These are phyloP conservation scores for Ferrisia virgata DNA, from an alignment of 2,888 invertebrate genomes.

Conservation along the genomic window DNA sequence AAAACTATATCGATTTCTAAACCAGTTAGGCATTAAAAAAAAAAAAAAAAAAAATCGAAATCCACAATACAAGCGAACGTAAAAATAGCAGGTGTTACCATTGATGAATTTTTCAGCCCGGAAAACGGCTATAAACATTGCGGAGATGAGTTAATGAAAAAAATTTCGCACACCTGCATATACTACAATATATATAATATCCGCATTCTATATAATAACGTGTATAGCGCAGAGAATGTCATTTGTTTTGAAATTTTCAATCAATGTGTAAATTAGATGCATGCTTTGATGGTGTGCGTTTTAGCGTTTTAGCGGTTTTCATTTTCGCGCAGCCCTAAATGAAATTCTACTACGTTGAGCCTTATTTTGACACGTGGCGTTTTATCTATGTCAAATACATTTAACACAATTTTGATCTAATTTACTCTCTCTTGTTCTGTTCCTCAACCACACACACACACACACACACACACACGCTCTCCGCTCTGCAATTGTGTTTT, in stretches of 20 bases:
- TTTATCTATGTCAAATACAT: background rate
- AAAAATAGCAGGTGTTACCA: background rate
- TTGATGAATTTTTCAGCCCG: background rate
- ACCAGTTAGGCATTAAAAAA: background rate
- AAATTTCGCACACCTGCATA: background rate
- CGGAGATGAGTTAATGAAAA: background rate
- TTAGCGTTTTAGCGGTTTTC: background rate
- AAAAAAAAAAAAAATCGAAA: background rate
- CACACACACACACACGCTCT: no score
- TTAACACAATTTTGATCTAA: background rate
- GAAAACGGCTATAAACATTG: background rate
- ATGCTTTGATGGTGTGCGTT: background rate
- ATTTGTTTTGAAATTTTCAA: background rate
- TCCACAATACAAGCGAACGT: background rate
- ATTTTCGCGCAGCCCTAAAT: background rate
- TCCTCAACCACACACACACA: background rate
- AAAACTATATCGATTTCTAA: background rate
- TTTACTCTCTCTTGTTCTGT: background rate
- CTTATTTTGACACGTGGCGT: background rate
- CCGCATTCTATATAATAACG: no score
- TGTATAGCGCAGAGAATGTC: background rate
- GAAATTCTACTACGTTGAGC: background rate
- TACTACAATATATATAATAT: no score
- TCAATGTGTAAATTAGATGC: constrained; percentile 11
- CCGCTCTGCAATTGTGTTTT: background rate